Evolutionary conservation across 1,140 invertebrate species (phyloP).

Genomic region (Acyrthosiphon pisum): DNA sequence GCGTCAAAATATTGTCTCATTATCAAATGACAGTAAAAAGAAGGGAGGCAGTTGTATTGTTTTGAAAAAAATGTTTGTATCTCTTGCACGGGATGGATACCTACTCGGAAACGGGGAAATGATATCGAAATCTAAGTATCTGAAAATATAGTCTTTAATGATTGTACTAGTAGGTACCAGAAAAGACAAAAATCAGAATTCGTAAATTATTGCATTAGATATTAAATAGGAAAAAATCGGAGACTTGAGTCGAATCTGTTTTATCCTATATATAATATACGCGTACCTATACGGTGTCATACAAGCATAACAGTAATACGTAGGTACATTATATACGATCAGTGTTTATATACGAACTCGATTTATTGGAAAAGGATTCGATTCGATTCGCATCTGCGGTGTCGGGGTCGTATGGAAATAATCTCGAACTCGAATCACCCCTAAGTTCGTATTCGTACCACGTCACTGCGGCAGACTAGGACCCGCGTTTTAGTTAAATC

Average conservation of each 20-base stretch:
- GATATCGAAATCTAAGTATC: not conserved
- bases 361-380: slow-evolving; percentile 15
- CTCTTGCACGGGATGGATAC: not conserved
- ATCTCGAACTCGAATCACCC: not conserved
- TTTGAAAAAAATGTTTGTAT: not conserved
- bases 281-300: not conserved
- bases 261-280: not conserved
- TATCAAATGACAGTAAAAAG: not conserved
- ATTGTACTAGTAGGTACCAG: too few species aligned
- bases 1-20: not conserved
- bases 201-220: not conserved
- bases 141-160: not conserved
- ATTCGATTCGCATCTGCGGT: not conserved
- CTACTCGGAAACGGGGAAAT: not conserved
- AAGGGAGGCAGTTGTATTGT: too few species aligned
- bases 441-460: not conserved
- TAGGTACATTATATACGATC: not conserved
- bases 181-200: not conserved
- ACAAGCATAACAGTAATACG: not conserved
- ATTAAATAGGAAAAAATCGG: too few species aligned
- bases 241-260: not conserved
- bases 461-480: not conserved
- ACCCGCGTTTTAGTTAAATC: too few species aligned
- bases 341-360: not conserved
- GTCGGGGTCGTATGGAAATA: not conserved